Evolutionary conservation across 2,888 invertebrate genomes (phyloP).

Genomic region (Macrophya annulata): DNA sequence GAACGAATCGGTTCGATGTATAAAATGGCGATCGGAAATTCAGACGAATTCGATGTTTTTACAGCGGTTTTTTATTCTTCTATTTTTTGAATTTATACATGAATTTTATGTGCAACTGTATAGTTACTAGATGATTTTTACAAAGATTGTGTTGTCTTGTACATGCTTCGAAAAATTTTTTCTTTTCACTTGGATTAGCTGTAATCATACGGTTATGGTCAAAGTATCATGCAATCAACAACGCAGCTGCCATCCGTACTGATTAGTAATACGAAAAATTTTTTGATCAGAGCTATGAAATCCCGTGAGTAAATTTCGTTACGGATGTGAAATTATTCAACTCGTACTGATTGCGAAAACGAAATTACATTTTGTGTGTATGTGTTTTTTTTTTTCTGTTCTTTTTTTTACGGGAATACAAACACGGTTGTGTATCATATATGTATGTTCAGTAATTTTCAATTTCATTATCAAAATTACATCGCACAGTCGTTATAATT

Average conservation of each 20-base stretch:
- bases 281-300: constrained; percentile 17
- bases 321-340: constrained; percentile 18
- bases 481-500: not conserved
- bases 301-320: constrained; percentile 14
- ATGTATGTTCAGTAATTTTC: constrained; percentile 7
- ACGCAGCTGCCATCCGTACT: not conserved
- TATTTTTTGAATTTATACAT: not conserved
- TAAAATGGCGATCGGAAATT: constrained; percentile 19
- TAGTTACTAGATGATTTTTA: not conserved
- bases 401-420: not conserved
- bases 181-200: not conserved
- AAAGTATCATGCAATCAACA: constrained; percentile 10
- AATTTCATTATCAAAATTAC: not conserved
- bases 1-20: constrained; percentile 15
- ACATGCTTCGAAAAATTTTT: not conserved
- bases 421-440: not conserved
- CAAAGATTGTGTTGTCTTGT: not conserved
- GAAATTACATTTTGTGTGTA: not conserved
- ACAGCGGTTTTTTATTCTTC: not conserved
- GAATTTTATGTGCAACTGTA: not conserved
- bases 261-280: not conserved
- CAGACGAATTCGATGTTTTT: not conserved
- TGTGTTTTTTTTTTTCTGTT: not conserved
- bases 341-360: constrained; percentile 11
- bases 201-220: not conserved